Percentiles rank a stretch among this genome's conserved stretches.
These are phyloP conservation scores for Sarcophaga bullata DNA, from an alignment of 1,140 invertebrate species.

Conservation along the genomic window DNA sequence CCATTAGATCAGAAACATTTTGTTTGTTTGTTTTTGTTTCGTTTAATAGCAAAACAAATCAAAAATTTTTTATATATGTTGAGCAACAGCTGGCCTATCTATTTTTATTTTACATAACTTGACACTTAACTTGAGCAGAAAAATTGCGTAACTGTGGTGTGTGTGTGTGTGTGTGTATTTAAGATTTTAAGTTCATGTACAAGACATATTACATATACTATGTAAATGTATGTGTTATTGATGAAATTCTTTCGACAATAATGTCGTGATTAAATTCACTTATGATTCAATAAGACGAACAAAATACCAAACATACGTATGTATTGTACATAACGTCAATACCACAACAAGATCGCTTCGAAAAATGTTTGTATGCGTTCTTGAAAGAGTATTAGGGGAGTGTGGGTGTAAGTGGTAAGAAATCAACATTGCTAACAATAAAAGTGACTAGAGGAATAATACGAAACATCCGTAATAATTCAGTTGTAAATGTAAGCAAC, in stretches of 20 bases:
- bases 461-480: constrained; percentile 61
- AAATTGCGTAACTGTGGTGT: too few relatives aligned
- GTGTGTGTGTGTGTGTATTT: background rate
- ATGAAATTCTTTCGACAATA: constrained; percentile 37
- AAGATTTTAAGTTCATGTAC: background rate
- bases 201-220: background rate
- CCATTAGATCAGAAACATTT: too few relatives aligned
- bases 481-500: constrained; percentile 51
- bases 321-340: background rate
- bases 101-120: too few relatives aligned
- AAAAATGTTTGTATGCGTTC: too few relatives aligned
- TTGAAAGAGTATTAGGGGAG: too few relatives aligned
- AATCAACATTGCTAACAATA: background rate
- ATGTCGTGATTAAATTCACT: constrained; percentile 38
- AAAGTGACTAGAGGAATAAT: background rate
- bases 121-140: too few relatives aligned
- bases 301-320: background rate
- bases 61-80: too few relatives aligned
- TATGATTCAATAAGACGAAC: background rate
- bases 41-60: too few relatives aligned
- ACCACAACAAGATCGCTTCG: background rate
- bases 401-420: background rate
- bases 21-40: too few relatives aligned
- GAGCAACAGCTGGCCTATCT: too few relatives aligned
- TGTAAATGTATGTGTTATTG: background rate